Percentiles rank a stretch among this genome's conserved stretches.
Conservation (phyloP, 1,140 invertebrate species). For the Doryteuthis pealeii region DNA sequence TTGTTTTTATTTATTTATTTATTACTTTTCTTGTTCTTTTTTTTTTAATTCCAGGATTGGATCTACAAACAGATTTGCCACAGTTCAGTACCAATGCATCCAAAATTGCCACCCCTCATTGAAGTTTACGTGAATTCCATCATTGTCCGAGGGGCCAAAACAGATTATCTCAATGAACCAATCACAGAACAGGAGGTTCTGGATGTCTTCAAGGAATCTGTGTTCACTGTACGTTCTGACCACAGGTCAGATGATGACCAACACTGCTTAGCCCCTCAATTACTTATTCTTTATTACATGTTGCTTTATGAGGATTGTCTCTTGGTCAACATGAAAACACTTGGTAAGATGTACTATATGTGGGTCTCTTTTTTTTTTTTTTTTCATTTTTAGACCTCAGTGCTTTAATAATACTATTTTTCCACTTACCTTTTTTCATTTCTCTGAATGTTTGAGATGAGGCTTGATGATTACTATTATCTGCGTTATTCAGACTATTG, state of each 20-base stretch:
- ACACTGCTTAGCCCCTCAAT: constrained; percentile 74
- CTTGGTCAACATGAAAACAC: constrained; percentile 75
- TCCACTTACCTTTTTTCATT: too few relatives aligned
- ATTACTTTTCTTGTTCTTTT: too few relatives aligned
- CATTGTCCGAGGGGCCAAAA: constrained; percentile 68
- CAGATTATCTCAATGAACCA: constrained; percentile 83
- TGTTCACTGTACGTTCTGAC: constrained; percentile 31
- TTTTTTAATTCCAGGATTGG: constrained; percentile 69
- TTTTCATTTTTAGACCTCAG: too few relatives aligned
- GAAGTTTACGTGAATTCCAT: constrained; percentile 96
- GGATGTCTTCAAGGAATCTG: constrained; percentile 69
- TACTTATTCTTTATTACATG: constrained; percentile 89
- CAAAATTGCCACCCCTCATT: constrained; percentile 87
- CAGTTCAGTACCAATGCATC: constrained; percentile 84
- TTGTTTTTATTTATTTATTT: too few relatives aligned
- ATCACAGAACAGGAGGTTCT: constrained; percentile 88
- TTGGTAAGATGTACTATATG: constrained; percentile 55
- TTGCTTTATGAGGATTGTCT: constrained; percentile 90
- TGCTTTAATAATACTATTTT: too few relatives aligned
- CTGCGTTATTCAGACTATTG: too few relatives aligned
- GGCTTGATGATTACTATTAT: too few relatives aligned
- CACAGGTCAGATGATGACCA: constrained; percentile 62
- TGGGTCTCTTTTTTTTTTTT: too few relatives aligned
- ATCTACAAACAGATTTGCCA: constrained; percentile 90
- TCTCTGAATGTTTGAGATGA: too few relatives aligned